Conservation (phyloP, 2,113 vertebrate genomes). For the Uria aalge region DNA sequence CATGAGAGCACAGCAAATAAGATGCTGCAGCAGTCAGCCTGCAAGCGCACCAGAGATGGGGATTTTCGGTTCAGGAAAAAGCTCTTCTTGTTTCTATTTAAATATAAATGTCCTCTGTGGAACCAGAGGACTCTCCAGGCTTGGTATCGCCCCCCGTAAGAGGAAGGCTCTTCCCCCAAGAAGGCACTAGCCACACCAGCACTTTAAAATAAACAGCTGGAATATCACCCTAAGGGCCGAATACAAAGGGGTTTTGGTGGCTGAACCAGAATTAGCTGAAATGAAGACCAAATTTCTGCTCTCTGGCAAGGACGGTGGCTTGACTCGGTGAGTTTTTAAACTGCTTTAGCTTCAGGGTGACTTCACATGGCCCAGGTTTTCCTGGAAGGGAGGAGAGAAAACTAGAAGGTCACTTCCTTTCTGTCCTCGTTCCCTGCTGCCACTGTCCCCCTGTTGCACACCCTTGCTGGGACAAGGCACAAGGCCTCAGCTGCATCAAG, state of each 20-base stretch:
- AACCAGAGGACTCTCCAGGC: background rate
- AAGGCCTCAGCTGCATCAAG: background rate
- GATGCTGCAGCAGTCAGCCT: background rate
- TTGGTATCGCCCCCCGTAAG: background rate
- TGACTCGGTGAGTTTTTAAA: background rate
- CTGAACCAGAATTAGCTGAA: background rate
- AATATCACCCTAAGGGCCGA: background rate
- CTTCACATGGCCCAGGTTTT: background rate
- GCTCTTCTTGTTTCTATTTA: background rate
- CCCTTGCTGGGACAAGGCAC: background rate
- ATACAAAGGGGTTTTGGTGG: background rate
- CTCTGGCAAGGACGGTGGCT: background rate
- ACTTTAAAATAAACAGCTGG: background rate
- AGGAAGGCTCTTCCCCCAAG: background rate
- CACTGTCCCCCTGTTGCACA: background rate
- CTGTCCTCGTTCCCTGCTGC: background rate
- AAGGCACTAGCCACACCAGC: background rate
- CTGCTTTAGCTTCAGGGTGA: background rate
- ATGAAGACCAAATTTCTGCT: background rate
- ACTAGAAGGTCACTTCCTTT: background rate
- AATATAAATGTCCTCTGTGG: background rate
- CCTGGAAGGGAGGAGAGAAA: background rate
- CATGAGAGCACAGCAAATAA: background rate
- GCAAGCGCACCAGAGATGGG: accelerated
- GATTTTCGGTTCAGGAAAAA: background rate